A percentile compares a stretch with the other conserved stretches of the same genome.
Evolutionary conservation across 2,888 invertebrate species (phyloP).

Genomic region (Scaptomyza reducta): DNA sequence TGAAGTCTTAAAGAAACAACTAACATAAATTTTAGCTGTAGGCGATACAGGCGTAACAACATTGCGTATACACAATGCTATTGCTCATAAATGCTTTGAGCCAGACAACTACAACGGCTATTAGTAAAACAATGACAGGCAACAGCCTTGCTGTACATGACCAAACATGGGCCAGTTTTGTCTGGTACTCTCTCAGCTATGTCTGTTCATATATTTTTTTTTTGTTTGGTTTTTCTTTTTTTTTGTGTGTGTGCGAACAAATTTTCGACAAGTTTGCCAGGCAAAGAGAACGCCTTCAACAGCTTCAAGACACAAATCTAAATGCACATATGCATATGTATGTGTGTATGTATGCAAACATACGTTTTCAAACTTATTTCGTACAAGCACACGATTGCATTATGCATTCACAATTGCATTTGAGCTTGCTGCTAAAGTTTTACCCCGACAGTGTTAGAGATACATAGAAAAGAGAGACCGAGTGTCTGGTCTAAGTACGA

Average conservation of each 20-base stretch:
- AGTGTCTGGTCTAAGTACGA: slow-evolving; percentile 41
- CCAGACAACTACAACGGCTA: slow-evolving; percentile 72
- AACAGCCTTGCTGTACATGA: slow-evolving; percentile 73
- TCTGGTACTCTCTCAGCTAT: slow-evolving; percentile 40
- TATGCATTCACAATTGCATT: slow-evolving; percentile 64
- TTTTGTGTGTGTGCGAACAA: slow-evolving; percentile 50
- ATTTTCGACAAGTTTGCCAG: slow-evolving; percentile 75
- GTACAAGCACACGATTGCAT: slow-evolving; percentile 34
- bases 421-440: slow-evolving; percentile 53
- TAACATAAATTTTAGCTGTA: neutral
- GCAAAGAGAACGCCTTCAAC: slow-evolving; percentile 55
- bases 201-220: slow-evolving; percentile 26
- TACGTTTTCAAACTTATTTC: slow-evolving; percentile 17
- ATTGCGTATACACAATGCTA: slow-evolving; percentile 60
- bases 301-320: slow-evolving; percentile 27
- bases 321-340: slow-evolving; percentile 25
- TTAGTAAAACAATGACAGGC: slow-evolving; percentile 76
- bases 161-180: slow-evolving; percentile 72
- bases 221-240: slow-evolving; percentile 30
- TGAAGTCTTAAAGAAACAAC: neutral
- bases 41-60: slow-evolving; percentile 24
- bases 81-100: slow-evolving; percentile 34
- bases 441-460: slow-evolving; percentile 10
- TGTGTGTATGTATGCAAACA: slow-evolving; percentile 9
- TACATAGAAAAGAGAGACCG: slow-evolving; percentile 24